Conservation (phyloP, 2,113 vertebrate species). For the Furnarius figulus region DNA sequence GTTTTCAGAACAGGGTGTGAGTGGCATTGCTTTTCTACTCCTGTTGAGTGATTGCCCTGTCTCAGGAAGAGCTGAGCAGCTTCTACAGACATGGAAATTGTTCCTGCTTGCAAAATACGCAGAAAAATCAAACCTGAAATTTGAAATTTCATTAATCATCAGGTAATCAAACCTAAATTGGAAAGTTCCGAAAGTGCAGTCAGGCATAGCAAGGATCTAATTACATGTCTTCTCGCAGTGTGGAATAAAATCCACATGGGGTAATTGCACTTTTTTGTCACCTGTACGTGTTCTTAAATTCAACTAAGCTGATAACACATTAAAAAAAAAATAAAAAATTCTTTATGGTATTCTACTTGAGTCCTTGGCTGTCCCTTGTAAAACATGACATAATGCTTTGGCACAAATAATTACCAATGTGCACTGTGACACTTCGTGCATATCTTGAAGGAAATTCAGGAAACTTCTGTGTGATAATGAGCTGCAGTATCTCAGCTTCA, state of each 20-base stretch:
- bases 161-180: slow-evolving; percentile 27
- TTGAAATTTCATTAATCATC: slow-evolving; percentile 29
- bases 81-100: neutral
- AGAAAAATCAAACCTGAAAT: neutral
- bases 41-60: neutral
- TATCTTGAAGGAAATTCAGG: neutral
- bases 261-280: neutral
- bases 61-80: neutral
- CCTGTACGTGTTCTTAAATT: neutral
- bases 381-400: neutral
- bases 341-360: neutral
- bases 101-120: neutral
- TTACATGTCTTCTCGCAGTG: neutral
- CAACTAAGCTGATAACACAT: neutral
- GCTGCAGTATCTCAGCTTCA: neutral
- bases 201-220: neutral
- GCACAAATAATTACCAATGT: neutral
- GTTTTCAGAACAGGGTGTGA: neutral
- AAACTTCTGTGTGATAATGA: neutral
- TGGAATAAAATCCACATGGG: neutral
- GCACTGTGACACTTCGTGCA: neutral
- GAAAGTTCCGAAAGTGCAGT: neutral
- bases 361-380: neutral
- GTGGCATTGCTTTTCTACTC: neutral
- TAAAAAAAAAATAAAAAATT: neutral